phyloP scores from a whole-genome alignment of 1,140 invertebrate genomes.

The Centruroides sculpturatus region DNA sequence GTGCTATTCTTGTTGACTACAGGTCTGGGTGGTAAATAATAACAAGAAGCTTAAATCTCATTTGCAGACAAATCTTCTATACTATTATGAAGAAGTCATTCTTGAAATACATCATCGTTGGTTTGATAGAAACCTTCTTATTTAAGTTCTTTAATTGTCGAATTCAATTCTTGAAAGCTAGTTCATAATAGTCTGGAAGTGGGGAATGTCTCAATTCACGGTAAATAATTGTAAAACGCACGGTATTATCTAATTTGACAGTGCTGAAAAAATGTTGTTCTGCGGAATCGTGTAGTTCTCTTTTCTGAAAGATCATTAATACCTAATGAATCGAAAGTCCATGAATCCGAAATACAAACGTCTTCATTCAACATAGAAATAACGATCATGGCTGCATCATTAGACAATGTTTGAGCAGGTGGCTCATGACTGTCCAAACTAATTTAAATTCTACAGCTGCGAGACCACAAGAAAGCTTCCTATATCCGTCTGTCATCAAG shows the following conservation, averaged over 20 bases:
- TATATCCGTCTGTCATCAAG: not conserved
- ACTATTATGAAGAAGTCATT: conserved; percentile 22
- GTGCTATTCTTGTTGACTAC: conserved; percentile 13
- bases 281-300: conserved; percentile 17
- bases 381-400: not conserved
- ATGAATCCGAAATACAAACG: conserved; percentile 23
- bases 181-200: conserved; percentile 19
- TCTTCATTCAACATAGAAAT: conserved; percentile 16
- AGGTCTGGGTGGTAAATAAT: conserved; percentile 23
- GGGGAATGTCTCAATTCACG: conserved; percentile 21
- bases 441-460: conserved; percentile 3
- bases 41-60: conserved; percentile 11
- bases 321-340: conserved; percentile 26
- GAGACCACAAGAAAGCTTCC: not conserved
- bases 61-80: conserved; percentile 20
- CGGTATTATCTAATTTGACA: conserved; percentile 18
- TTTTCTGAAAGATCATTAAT: conserved; percentile 25
- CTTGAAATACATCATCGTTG: conserved; percentile 23
- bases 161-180: conserved; percentile 16
- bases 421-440: not conserved
- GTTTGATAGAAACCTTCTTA: conserved; percentile 17
- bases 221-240: conserved; percentile 24
- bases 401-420: not conserved
- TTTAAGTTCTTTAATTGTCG: conserved; percentile 17
- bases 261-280: conserved; percentile 22